Conservation (phyloP, 2,113 vertebrate genomes). For the Festucalex cinctus region DNA sequence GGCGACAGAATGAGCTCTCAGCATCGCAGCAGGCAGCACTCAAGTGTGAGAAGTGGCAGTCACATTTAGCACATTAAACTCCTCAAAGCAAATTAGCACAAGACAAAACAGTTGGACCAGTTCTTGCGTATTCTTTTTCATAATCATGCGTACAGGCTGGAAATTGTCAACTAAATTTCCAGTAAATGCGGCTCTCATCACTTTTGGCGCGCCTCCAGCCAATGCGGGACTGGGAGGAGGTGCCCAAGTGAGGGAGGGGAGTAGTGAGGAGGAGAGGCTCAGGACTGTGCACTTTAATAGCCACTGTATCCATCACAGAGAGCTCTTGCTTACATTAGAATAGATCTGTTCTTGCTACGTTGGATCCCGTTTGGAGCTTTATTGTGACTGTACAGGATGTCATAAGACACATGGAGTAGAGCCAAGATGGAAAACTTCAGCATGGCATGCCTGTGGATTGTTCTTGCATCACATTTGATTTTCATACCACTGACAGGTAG, state of each 20-base stretch:
- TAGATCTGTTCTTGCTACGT: conserved; percentile 5
- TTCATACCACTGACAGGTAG: conserved; percentile 53
- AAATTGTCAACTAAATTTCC: conserved; percentile 16
- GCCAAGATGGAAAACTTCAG: conserved; percentile 13
- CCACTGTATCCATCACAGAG: conserved; percentile 21
- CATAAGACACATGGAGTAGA: conserved; percentile 31
- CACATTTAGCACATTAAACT: conserved; percentile 2
- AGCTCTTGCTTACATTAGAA: conserved; percentile 13
- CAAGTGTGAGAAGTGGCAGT: background rate
- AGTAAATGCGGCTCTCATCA: conserved; percentile 55
- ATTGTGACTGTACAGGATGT: background rate
- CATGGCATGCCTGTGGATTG: conserved; percentile 47
- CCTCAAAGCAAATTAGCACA: background rate
- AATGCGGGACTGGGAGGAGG: conserved; percentile 54
- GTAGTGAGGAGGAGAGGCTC: conserved; percentile 3
- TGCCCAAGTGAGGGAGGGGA: conserved; percentile 25
- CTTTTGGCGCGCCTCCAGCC: conserved; percentile 56
- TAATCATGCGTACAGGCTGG: background rate
- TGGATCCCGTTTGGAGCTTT: conserved; percentile 11
- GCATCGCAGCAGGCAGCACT: conserved; percentile 16
- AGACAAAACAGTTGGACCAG: background rate
- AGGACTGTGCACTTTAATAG: conserved; percentile 48
- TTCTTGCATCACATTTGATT: conserved; percentile 35
- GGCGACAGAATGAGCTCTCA: conserved; percentile 23
- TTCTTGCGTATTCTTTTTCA: background rate